Conservation (phyloP, 2,797 vertebrate genomes). For the Clarias fuscus region DNA sequence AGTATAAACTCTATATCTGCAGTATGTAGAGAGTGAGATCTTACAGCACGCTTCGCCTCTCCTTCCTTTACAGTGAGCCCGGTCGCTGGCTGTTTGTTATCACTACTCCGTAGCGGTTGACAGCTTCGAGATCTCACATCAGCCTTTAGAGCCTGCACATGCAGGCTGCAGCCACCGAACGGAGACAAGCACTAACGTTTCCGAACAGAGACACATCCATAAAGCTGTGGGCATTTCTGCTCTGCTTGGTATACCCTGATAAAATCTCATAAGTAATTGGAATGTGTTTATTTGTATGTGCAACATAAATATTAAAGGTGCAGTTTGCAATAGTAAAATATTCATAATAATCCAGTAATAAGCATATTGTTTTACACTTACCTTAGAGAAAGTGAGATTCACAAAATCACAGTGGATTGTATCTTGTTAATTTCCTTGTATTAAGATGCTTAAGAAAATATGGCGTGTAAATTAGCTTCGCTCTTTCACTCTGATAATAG, state of each 20-base stretch:
- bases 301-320: neutral
- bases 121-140: slow-evolving; percentile 80
- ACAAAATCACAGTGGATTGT: neutral
- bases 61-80: slow-evolving; percentile 53
- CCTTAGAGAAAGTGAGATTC: neutral
- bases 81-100: slow-evolving; percentile 80
- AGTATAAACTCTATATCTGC: no score
- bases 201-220: neutral
- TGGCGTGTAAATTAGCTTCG: neutral
- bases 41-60: neutral
- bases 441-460: neutral
- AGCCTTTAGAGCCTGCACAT: slow-evolving; percentile 70
- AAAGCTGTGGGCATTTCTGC: slow-evolving; percentile 14
- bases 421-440: neutral
- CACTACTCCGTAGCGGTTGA: slow-evolving; percentile 94
- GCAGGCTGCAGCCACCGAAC: slow-evolving; percentile 50
- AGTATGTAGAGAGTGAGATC: neutral
- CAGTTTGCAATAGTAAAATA: neutral
- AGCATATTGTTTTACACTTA: neutral
- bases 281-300: neutral
- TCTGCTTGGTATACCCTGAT: neutral
- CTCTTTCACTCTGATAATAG: neutral
- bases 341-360: no score
- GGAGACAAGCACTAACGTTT: slow-evolving; percentile 11
- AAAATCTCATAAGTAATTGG: neutral